Conservation (phyloP, 2,797 vertebrate genomes). For the Artibeus lituratus region DNA sequence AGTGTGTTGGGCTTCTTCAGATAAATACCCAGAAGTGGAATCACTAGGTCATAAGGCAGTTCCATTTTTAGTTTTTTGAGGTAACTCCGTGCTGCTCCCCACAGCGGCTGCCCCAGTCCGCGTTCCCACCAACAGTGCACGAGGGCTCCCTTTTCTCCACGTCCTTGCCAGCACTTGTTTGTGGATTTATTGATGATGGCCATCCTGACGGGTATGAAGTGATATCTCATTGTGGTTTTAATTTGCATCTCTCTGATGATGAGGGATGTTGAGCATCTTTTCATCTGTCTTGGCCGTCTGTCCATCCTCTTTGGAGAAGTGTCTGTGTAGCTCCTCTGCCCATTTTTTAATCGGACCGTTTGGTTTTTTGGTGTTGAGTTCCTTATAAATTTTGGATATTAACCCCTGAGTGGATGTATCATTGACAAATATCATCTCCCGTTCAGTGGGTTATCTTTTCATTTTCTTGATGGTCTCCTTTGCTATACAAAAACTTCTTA, state of each 20-base stretch:
- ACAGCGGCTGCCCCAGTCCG: not conserved
- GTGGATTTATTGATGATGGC: not conserved
- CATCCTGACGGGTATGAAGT: not conserved
- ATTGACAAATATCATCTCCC: not conserved
- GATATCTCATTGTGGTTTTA: not conserved
- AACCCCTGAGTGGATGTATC: not conserved
- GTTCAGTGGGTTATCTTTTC: not conserved
- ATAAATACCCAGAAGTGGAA: not conserved
- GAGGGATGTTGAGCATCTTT: not conserved
- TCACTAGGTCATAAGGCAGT: not conserved
- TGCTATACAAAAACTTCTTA: not conserved
- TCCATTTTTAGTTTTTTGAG: not conserved
- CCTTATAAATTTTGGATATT: not conserved
- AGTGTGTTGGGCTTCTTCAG: not conserved
- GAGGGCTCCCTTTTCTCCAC: not conserved
- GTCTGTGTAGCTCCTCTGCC: not conserved
- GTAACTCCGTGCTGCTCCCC: too few relatives aligned
- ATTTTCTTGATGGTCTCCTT: not conserved
- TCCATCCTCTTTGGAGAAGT: not conserved
- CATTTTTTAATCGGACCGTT: not conserved
- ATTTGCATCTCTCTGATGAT: not conserved
- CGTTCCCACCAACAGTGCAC: not conserved
- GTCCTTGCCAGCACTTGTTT: not conserved
- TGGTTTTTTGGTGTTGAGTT: not conserved
- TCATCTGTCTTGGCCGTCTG: not conserved